Percentiles rank a stretch among this genome's conserved stretches.
phyloP scores from a whole-genome alignment of 2,888 invertebrate genomes.

The Stenodera caucasica region DNA sequence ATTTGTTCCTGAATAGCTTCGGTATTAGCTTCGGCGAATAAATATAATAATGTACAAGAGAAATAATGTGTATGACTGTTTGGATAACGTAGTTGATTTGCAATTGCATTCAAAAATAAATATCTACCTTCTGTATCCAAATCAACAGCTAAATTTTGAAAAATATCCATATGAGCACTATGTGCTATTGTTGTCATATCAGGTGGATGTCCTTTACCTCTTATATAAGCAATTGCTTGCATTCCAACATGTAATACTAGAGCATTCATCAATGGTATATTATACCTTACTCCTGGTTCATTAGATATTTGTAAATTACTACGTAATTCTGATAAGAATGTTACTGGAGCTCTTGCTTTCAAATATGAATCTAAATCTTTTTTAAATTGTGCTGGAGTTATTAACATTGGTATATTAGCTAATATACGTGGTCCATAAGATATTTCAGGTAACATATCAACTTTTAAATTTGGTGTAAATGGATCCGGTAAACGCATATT shows the following conservation, averaged over 20 bases:
- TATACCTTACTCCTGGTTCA: slow-evolving; percentile 87
- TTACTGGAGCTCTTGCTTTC: slow-evolving; percentile 91
- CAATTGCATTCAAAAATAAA: slow-evolving; percentile 96
- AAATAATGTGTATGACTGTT: slow-evolving; percentile 99
- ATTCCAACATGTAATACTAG: slow-evolving; percentile 97
- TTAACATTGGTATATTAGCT: slow-evolving; percentile 83
- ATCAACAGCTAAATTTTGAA: slow-evolving; percentile 98
- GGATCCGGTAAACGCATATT: slow-evolving; percentile 99
- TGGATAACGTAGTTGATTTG: slow-evolving; percentile 97
- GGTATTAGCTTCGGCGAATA: slow-evolving; percentile 96
- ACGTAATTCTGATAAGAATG: slow-evolving; percentile 90
- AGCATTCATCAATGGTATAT: slow-evolving; percentile 95
- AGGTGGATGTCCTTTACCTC: slow-evolving; percentile 88
- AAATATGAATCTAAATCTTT: slow-evolving; percentile 97
- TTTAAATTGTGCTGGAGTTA: slow-evolving; percentile 86
- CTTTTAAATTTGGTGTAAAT: slow-evolving; percentile 95
- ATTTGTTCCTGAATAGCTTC: slow-evolving; percentile 99
- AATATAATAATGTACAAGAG: slow-evolving; percentile 93
- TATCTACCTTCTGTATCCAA: slow-evolving; percentile 98
- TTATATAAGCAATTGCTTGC: slow-evolving; percentile 90
- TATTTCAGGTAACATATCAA: slow-evolving; percentile 89
- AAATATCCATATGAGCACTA: slow-evolving; percentile 99
- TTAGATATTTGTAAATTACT: slow-evolving; percentile 86
- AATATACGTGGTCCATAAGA: slow-evolving; percentile 85
- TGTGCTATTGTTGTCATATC: slow-evolving; percentile 98